Evolutionary conservation across 1,140 invertebrate species (phyloP), one percentile per base, ranked within the genome.

Genomic region (Nebria ingens): DNA sequence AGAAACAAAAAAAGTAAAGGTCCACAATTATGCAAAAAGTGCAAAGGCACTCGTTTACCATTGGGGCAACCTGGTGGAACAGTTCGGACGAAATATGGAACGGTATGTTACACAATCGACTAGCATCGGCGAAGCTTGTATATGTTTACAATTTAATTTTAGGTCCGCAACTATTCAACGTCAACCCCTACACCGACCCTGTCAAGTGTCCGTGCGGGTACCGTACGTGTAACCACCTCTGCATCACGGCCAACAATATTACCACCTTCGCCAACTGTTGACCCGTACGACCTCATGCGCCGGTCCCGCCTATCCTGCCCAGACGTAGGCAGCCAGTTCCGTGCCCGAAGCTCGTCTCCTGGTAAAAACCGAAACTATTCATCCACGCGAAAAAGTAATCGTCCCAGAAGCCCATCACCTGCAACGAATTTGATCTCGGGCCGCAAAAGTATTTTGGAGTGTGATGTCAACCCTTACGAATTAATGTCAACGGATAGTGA

Each of bases 381-480:
- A 2, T 13, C 51, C 12, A 21, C 50, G 4, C n/a, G n/a, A 19
- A n/a, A 3, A 52, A 58, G 42, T 50, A 70, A 42, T 67, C 40
- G 40, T 45, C 6, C 64, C 53, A 76, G 73, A 38, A 72, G 65
- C 63, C 74, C 34, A 79, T 72, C 58, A 74, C 81, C 21, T 68
- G 73, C 15, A 76, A 79, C 55, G 77, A 61, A 15, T 45, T 57
- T 54, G 64, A 65, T 54, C 45, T 23, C 13, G 65, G 75, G 62
- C 62, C 73, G 66, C 15, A 79, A 80, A 50, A 90, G 87, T 17
- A 92, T 92, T 57, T 72, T 93, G 13, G 85, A 89, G 63, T 90
- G 87, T 69, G 81, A 90, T 65, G 85, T 91, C 12, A 91, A 89
- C 71, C 87, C 89, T 2, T 92, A 92, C 63, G 85, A 89, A 51